Base-by-base conservation (phyloP, 2,888 invertebrate genomes). In the Thera obeliscata region DNA sequence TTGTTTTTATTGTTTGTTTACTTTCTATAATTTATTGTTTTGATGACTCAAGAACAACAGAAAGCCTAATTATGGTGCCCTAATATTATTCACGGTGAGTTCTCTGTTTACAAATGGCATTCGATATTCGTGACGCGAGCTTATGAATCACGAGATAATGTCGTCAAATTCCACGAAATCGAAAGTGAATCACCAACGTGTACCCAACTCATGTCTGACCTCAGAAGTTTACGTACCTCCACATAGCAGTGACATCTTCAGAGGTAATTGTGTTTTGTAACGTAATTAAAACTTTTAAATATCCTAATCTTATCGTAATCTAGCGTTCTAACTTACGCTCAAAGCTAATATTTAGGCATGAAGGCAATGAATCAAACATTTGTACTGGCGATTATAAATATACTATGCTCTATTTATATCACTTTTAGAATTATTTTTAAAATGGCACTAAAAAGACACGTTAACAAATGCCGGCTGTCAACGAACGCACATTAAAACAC, bases 391-490 rank as follows among this genome's bases (percentile, higher is more conserved):
- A 87, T 84, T 22, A 22, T 22, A 22, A 22, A 82, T 87, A 86
- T 83, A 81, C 79, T 85, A 85, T 83, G 87, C 86, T 82, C 86
- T 87, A 87, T 76, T 78, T 83, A 87, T 80, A 87, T 87, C 84
- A 87, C 83, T 83, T 87, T 87, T 64, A 86, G 76, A 85, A 85
- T 82, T 56, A 49, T 46, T 76, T 46, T 77, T 70, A 84, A 85
- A 90, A 92, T 92, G 91, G 92, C 93, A 93, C 93, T 90, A 90
- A 90, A 91, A 93, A 93, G 91, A 93, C 93, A 93, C 93, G 89
- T 66, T 69, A 61, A 66, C 67, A 63, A 66, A 56, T 55, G 69
- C 69, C 69, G 69, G 69, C 63, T 69, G 69, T 63, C 69, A 66
- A 66, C 63, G 36, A 63, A 61, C 67, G 67, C 67, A 63, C 66